Evolutionary conservation across 2,888 invertebrate species (phyloP), one percentile per base, ranked within the genome.

Genomic region (Drosophila affinis): DNA sequence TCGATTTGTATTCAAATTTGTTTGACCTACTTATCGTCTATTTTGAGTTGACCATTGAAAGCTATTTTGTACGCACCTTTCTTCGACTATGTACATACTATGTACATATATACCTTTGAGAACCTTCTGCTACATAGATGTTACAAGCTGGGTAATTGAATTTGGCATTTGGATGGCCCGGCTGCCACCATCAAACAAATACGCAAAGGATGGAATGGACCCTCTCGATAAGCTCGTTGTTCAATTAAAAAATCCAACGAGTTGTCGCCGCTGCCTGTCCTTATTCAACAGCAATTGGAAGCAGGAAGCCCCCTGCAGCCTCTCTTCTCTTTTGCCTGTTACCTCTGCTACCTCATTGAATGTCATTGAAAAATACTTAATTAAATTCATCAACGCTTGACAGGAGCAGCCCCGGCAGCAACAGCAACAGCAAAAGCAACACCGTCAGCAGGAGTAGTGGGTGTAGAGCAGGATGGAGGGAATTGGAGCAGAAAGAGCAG

Each of bases 381-480:
- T 85, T 85, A 83, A 83, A 88, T 83, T 85, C 81, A 87, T 88
- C 81, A 88, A 73, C 84, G 87, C 81, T 80, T 83, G 81, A 88
- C 84, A 77, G 75, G 74, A 67, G 61, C 62, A 67, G 67, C 32
- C 61, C 58, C 58, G 59, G 61, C 56, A 39, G 58, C 18, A 49
- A 54, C 24, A 24, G 18, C 34, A 62, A 5, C 21, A 52, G 45
- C 14, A 34, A 24, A 2, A 67, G 59, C 62, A 67, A 65, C 32
- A 24, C 27, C 46, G 55, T 5, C 29, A 52, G 49, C 14, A 34
- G 53, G 17, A 58, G 10, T 46, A 54, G 21, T 9, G 32, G 52
- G 45, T 7, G 17, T n/a, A 24, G 9, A 29, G 56, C 2, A 14
- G 32, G 14, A 39, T 45, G 45, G 34, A 9, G 49, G 29, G 21